Percentiles rank a stretch among this genome's conserved stretches.
Conservation (phyloP, 2,797 vertebrate species). For the Helarctos malayanus region DNA sequence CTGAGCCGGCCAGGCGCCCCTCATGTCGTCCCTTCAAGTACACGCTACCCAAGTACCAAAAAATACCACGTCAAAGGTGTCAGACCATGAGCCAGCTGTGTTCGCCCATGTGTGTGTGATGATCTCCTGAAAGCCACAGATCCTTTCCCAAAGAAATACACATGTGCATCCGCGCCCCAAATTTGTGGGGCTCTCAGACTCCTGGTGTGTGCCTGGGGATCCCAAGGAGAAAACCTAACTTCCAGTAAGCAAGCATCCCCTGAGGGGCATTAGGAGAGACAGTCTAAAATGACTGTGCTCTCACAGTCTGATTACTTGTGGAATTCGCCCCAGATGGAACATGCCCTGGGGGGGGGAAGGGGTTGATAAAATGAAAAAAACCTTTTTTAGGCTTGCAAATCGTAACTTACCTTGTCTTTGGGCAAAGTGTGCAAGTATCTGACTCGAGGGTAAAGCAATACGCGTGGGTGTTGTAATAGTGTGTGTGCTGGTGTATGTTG, state of each 20-base stretch:
- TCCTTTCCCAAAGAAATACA: neutral
- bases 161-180: neutral
- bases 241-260: no score
- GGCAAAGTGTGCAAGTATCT: neutral
- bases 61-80: neutral
- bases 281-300: neutral
- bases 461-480: neutral
- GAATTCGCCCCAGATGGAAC: neutral
- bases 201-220: neutral
- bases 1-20: neutral
- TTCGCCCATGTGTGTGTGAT: neutral
- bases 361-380: neutral
- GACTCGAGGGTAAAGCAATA: neutral
- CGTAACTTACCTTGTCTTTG: neutral
- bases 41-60: neutral
- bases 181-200: neutral
- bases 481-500: neutral
- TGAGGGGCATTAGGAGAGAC: neutral
- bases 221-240: neutral
- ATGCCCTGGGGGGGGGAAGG: neutral
- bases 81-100: neutral
- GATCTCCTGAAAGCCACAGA: neutral
- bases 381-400: neutral
- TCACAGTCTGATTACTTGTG: neutral
- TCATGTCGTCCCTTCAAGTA: neutral